Conservation (phyloP, 1,140 invertebrate species). For the Cotesia vestalis region DNA sequence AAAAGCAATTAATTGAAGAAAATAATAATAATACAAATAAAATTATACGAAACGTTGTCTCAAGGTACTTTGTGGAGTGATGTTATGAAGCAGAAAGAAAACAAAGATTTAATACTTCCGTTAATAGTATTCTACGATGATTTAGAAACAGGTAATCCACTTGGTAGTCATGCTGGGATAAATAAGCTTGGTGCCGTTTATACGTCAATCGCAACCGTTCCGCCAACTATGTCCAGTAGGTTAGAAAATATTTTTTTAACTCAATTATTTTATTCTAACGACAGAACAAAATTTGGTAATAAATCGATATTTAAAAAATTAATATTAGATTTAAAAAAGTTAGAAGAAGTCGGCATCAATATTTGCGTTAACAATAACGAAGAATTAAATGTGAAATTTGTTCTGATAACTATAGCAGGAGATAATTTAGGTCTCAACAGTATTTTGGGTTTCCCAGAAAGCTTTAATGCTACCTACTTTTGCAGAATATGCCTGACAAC, state of each 20-base stretch:
- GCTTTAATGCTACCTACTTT: slow-evolving; percentile 1
- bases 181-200: slow-evolving; percentile 16
- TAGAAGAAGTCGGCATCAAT: background rate
- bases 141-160: slow-evolving; percentile 5
- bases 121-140: slow-evolving; percentile 6
- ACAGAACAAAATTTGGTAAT: slow-evolving; percentile 10
- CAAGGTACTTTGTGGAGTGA: slow-evolving; percentile 7
- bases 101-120: background rate
- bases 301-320: slow-evolving; percentile 4
- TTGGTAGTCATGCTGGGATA: slow-evolving; percentile 8
- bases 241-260: slow-evolving; percentile 12
- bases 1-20: slow-evolving; percentile 7
- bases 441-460: slow-evolving; percentile 18
- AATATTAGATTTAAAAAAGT: slow-evolving; percentile 14
- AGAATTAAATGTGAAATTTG: slow-evolving; percentile 7
- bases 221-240: background rate
- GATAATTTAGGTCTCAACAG: slow-evolving; percentile 17
- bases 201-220: background rate
- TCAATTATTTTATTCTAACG: slow-evolving; percentile 4
- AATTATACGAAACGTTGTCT: background rate
- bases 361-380: background rate
- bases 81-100: background rate
- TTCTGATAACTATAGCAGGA: background rate
- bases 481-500: slow-evolving; percentile 9
- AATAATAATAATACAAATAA: slow-evolving; percentile 4